A percentile compares a stretch with the other conserved stretches of the same genome.
phyloP scores from a whole-genome alignment of 2,113 vertebrate genomes.

The Limnothrissa miodon region DNA sequence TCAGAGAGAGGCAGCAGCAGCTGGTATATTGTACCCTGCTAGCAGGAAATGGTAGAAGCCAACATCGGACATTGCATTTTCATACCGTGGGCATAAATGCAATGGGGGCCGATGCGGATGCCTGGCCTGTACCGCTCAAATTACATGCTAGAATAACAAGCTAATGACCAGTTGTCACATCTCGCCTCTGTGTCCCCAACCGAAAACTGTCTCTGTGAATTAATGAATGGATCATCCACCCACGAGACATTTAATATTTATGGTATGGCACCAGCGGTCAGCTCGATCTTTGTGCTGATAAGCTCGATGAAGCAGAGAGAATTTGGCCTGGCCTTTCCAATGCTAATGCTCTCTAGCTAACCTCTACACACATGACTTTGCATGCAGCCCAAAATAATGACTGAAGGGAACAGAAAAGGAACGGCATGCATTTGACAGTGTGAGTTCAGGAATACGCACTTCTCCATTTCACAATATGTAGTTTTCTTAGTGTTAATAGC shows the following conservation, averaged over 20 bases:
- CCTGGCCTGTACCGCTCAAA: slow-evolving; percentile 27
- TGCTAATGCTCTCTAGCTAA: neutral
- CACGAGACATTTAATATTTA: slow-evolving; percentile 40
- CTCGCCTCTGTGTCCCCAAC: slow-evolving; percentile 19
- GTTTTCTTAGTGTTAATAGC: too few relatives aligned
- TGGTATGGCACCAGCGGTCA: neutral
- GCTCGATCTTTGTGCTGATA: slow-evolving; percentile 34
- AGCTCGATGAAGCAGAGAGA: slow-evolving; percentile 8
- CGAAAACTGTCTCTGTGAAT: slow-evolving; percentile 23
- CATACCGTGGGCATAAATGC: neutral
- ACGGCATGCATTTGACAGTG: neutral
- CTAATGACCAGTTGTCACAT: slow-evolving; percentile 36
- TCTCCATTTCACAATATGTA: neutral
- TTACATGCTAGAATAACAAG: slow-evolving; percentile 42
- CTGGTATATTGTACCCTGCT: neutral
- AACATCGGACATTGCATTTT: neutral
- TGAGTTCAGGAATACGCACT: neutral
- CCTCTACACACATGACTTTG: neutral
- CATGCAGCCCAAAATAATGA: neutral
- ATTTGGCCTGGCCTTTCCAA: slow-evolving; percentile 19
- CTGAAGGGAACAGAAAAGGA: neutral
- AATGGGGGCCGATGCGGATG: slow-evolving; percentile 1
- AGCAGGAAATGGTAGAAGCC: neutral
- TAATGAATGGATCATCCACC: slow-evolving; percentile 36
- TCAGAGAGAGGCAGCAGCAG: neutral